Percentiles rank a stretch among this genome's conserved stretches.
Evolutionary conservation across 2,888 invertebrate species (phyloP).

Genomic region (Cecidostiba fungosa): DNA sequence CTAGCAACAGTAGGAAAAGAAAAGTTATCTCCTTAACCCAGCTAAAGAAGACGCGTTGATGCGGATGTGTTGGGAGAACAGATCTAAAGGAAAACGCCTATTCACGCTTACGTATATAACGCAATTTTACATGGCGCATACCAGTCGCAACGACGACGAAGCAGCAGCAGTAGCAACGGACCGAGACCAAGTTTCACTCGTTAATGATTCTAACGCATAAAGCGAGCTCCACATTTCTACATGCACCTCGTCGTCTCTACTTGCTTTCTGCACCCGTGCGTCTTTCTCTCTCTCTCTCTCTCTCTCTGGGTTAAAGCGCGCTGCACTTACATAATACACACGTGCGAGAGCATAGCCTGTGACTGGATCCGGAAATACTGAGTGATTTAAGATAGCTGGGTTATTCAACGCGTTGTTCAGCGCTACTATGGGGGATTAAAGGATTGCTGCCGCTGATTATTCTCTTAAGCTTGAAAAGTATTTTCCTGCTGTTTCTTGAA

Average conservation of each 20-base stretch:
- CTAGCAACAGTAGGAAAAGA: background rate
- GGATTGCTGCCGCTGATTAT: background rate
- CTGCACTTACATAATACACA: constrained; percentile 27
- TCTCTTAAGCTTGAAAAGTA: background rate
- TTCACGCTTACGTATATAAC: constrained; percentile 66
- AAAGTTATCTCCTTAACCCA: constrained; percentile 53
- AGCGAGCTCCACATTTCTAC: constrained; percentile 47
- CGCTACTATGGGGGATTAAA: background rate
- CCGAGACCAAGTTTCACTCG: constrained; percentile 65
- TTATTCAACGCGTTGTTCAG: constrained; percentile 6
- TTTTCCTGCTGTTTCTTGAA: background rate
- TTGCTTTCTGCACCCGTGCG: constrained; percentile 21
- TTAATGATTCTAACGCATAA: constrained; percentile 67
- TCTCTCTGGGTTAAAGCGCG: background rate
- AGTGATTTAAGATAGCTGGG: constrained; percentile 10
- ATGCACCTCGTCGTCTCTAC: constrained; percentile 26
- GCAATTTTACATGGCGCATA: constrained; percentile 68
- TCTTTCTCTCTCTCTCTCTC: no score
- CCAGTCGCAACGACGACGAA: constrained; percentile 40
- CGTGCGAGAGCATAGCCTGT: background rate
- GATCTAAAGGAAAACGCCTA: constrained; percentile 50
- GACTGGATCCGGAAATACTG: background rate
- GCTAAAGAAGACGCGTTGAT: constrained; percentile 42
- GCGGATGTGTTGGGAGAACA: background rate
- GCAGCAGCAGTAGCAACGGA: constrained; percentile 12